phyloP scores from a whole-genome alignment of 2,888 invertebrate species.

The Anticlea derivata region DNA sequence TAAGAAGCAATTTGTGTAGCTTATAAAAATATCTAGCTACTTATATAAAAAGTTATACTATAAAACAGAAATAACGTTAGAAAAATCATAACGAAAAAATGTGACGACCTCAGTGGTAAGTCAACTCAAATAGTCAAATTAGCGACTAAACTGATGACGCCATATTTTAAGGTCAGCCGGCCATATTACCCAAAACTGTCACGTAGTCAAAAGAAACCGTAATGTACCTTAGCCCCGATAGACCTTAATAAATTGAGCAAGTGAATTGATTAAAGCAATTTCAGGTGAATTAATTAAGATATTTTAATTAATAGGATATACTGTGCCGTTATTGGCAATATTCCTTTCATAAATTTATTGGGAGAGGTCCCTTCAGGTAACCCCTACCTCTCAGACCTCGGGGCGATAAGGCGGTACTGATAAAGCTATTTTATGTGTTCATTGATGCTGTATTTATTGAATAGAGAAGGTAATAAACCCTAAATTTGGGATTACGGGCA shows the following conservation, averaged over 20 bases:
- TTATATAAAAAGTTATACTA: no score
- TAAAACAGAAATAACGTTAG: no score
- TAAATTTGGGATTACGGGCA: slow-evolving; percentile 1
- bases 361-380: slow-evolving; percentile 74
- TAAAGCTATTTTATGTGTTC: slow-evolving; percentile 54
- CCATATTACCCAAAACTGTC: slow-evolving; percentile 30
- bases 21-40: no score
- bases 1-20: no score
- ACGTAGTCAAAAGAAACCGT: slow-evolving; percentile 43
- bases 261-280: slow-evolving; percentile 83
- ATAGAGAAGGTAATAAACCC: slow-evolving; percentile 13
- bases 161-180: no score
- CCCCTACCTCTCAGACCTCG: slow-evolving; percentile 57
- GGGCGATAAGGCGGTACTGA: slow-evolving; percentile 67
- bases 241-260: slow-evolving; percentile 80
- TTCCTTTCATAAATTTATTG: slow-evolving; percentile 84
- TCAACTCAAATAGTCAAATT: no score
- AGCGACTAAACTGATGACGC: no score
- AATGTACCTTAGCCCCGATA: slow-evolving; percentile 54
- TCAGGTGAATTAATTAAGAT: slow-evolving; percentile 83
- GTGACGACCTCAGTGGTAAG: no score
- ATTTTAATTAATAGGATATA: slow-evolving; percentile 83
- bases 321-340: slow-evolving; percentile 82
- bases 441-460: slow-evolving; percentile 35
- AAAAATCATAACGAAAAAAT: no score